Conservation (phyloP, 2,888 invertebrate genomes). For the Chorisops tibialis region DNA sequence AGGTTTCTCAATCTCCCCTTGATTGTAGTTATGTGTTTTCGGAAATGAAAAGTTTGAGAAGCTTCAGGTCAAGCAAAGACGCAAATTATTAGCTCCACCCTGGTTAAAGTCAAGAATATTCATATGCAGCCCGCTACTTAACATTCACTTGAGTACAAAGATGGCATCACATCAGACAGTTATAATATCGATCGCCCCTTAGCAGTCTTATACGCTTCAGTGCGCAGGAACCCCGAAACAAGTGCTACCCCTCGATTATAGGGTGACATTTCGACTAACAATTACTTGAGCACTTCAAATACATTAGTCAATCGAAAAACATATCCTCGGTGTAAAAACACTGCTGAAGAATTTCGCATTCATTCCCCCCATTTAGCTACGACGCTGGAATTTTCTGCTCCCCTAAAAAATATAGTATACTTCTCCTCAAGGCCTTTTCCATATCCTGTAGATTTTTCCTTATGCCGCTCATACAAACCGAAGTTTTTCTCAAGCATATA, state of each 20-base stretch:
- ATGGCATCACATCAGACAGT: too few species aligned
- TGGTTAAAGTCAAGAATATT: too few species aligned
- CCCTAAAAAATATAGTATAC: not conserved
- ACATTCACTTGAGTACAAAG: too few species aligned
- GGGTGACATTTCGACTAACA: not conserved
- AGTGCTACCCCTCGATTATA: not conserved
- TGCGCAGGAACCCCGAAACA: constrained; percentile 1
- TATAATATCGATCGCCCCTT: constrained; percentile 2
- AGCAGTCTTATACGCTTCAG: not conserved
- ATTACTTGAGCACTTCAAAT: too few species aligned
- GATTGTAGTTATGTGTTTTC: too few species aligned
- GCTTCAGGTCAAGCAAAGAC: too few species aligned
- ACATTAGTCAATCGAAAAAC: too few species aligned
- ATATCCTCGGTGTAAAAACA: not conserved
- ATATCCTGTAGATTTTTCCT: constrained; percentile 18
- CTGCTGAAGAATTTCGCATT: not conserved
- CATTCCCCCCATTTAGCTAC: not conserved
- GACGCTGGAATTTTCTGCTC: constrained; percentile 8
- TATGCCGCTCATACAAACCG: constrained; percentile 12
- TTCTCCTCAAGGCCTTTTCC: constrained; percentile 3
- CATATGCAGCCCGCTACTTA: too few species aligned
- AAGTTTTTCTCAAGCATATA: not conserved
- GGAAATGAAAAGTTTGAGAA: too few species aligned
- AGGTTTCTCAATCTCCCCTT: too few species aligned
- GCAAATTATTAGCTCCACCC: too few species aligned